These are phyloP conservation scores for Sciurus carolinensis DNA, from an alignment of 2,797 vertebrate genomes.

Conservation along the genomic window DNA sequence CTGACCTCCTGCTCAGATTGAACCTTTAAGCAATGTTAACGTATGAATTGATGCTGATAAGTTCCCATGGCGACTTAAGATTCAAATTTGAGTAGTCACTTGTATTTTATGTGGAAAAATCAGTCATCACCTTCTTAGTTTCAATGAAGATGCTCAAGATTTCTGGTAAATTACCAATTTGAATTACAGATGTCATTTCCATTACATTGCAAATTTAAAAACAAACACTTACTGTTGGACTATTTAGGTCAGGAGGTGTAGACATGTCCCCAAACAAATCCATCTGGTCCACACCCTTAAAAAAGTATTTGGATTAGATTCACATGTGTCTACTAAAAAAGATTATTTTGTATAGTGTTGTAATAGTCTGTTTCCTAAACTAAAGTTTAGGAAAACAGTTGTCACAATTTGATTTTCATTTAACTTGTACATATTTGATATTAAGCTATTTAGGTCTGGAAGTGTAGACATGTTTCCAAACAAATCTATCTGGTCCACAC, in stretches of 20 bases:
- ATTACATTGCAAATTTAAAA: conserved; percentile 84
- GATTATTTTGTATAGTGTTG: conserved; percentile 70
- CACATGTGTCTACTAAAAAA: conserved; percentile 78
- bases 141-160: conserved; percentile 54
- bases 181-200: conserved; percentile 71
- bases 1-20: conserved; percentile 46
- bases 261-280: conserved; percentile 98
- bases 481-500: conserved; percentile 92
- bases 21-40: conserved; percentile 39
- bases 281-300: conserved; percentile 94
- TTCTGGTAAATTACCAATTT: conserved; percentile 70
- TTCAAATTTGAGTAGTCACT: conserved; percentile 49
- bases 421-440: conserved; percentile 90
- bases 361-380: conserved; percentile 62
- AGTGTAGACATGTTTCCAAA: conserved; percentile 96
- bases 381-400: conserved; percentile 62
- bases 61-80: background rate
- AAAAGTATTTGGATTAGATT: conserved; percentile 87
- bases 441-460: conserved; percentile 92
- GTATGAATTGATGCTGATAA: background rate
- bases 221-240: conserved; percentile 93
- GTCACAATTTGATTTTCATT: conserved; percentile 42
- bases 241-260: conserved; percentile 96
- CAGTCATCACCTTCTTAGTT: conserved; percentile 66
- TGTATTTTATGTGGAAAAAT: conserved; percentile 64